Evolutionary conservation across 2,888 invertebrate genomes (phyloP), one percentile per base, ranked within the genome.

Genomic region (Tribolium freemani): DNA sequence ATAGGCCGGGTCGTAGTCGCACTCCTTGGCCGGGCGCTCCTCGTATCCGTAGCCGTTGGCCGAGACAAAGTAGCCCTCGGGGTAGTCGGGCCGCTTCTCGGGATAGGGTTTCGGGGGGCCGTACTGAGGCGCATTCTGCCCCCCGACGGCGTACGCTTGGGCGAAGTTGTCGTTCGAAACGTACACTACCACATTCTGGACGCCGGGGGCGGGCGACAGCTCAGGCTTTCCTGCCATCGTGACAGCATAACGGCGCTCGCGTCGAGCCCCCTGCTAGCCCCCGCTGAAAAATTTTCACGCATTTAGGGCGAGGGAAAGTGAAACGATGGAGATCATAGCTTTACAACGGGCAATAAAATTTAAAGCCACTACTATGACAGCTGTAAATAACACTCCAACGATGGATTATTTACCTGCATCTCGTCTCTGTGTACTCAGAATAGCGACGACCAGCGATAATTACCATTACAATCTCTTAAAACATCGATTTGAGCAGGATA

Each of bases 151-250:
- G 84, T 89, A 90, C 58, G 86, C 85, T 76, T 87, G 87, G 71
- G 88, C 88, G 81, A 88, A 88, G 84, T 89, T 89, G 78, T 90
- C 89, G 83, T 88, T 88, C 68, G 89, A 88, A 57, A 89, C 89
- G 83, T 90, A 90, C 73, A 89, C 89, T 86, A 89, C 87, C 81
- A 89, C 89, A 85, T 89, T 89, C 79, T 88, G 89, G 74, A 88
- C 87, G 84, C 87, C 87, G 84, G 87, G 86, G 76, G 83, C 81
- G 75, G 85, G 89, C 88, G 90, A 89, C 87, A 91, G 90, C 89
- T 92, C 92, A 92, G 92, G 91, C 92, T 93, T 92, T 90, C 91
- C 91, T 88, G 92, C 91, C 89, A 90, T 93, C 89, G 90, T 91
- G 89, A 89, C 89, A 90, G 89, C 90, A 91, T 92, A 92, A 92